Evolutionary conservation across 2,797 vertebrate genomes (phyloP), one percentile per base, ranked within the genome.

Genomic region (Anguilla anguilla): DNA sequence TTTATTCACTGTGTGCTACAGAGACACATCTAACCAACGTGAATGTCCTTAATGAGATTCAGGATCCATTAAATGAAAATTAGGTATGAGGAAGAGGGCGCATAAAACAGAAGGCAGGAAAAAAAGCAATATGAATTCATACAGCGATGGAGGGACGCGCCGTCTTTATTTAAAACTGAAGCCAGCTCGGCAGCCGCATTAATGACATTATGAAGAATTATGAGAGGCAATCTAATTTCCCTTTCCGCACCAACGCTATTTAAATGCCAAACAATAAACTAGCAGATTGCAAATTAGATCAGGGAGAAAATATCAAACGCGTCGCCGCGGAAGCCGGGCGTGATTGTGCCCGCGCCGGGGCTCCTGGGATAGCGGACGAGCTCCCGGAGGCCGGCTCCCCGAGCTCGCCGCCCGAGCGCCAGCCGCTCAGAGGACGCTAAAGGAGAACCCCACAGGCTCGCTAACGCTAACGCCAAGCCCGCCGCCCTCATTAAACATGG

Each of bases 161-260:
- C 72, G 89, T 91, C 94, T 96, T 96, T 96, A 96, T 96, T 96
- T 96, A 96, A 96, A 95, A 93, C 94, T 92, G 91, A 94, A 94
- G 97, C 97, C 97, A 97, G 96, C 96, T 96, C 86, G 94, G 97
- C 98, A 97, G 97, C 97, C 96, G 94, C 97, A 98, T 98, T 98
- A 99, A 99, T 98, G 97, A 97, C 92, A 95, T 98, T 98, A 98
- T 97, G 97, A 97, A 97, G 97, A 99, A 99, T 99, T 99, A 99
- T 99, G 98, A 98, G 97, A 96, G 97, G 97, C 99, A 99, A 99
- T 99, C 98, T 98, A 98, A 99, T 99, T 98, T 99, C 97, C 97
- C 96, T 97, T 97, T 97, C 98, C 98, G 98, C 98, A 98, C 98
- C 97, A 99, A 97, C 97, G 96, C 97, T 97, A 97, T 98, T 98